Conservation (phyloP, 2,113 vertebrate species). For the Microcebus ravelobensis region DNA sequence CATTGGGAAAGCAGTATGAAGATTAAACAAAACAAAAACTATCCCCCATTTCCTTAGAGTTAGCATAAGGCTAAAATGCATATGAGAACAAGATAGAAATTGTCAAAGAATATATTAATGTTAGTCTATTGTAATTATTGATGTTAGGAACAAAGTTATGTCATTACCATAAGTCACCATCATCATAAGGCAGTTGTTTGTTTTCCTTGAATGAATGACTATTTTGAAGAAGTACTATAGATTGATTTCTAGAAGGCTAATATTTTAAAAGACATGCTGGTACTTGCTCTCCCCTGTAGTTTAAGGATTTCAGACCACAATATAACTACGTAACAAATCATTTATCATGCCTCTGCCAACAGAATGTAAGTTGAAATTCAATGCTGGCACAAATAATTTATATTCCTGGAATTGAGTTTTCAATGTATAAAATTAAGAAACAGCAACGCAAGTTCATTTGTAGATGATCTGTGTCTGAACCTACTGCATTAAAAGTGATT, state of each 20-base stretch:
- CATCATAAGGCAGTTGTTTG: background rate
- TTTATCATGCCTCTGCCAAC: background rate
- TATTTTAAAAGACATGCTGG: background rate
- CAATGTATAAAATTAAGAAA: conserved; percentile 63
- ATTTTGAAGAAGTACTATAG: background rate
- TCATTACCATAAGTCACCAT: background rate
- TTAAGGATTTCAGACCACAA: conserved; percentile 37
- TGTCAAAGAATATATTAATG: background rate
- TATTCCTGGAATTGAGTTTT: conserved; percentile 9
- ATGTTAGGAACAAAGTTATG: background rate
- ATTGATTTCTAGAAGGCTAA: background rate
- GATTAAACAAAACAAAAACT: background rate
- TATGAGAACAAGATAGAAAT: background rate
- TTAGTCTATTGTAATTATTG: background rate
- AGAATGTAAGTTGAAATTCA: background rate
- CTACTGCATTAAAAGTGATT: background rate
- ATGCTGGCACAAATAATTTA: background rate
- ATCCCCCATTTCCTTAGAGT: background rate
- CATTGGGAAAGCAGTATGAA: background rate
- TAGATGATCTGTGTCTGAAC: conserved; percentile 47
- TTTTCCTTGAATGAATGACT: background rate
- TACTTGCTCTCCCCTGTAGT: background rate
- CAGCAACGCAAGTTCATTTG: conserved; percentile 28
- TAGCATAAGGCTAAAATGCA: background rate
- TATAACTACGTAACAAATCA: background rate